A percentile compares a stretch with the other conserved stretches of the same genome.
Evolutionary conservation across 2,797 vertebrate species (phyloP).

Genomic region (Acrocephalus scirpaceus): DNA sequence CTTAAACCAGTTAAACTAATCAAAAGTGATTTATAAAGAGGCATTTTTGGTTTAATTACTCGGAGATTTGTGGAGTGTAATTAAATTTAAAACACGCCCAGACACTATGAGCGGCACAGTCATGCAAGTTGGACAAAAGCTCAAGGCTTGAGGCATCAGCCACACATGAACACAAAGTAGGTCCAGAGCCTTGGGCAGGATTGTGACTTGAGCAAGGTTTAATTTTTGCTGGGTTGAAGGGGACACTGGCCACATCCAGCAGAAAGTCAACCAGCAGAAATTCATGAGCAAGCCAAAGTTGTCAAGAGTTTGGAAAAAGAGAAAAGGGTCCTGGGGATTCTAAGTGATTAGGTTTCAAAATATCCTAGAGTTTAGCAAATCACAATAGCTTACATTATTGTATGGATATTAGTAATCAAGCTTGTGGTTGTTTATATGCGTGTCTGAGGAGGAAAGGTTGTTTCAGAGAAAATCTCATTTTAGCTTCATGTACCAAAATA

Average conservation of each 20-base stretch:
- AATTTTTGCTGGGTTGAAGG: neutral
- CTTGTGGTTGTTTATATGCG: neutral
- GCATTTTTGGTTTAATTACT: constrained; percentile 34
- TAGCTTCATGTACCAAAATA: neutral
- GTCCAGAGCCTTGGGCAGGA: neutral
- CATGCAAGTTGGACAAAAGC: neutral
- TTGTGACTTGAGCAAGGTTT: neutral
- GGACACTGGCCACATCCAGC: neutral
- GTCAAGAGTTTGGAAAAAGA: neutral
- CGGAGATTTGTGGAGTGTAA: constrained; percentile 18
- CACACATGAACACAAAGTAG: neutral
- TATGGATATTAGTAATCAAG: neutral
- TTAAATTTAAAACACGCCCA: constrained; percentile 46
- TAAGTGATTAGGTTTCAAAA: neutral
- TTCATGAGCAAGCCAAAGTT: neutral
- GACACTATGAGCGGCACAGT: neutral
- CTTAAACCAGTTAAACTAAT: constrained; percentile 28
- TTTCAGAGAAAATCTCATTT: neutral
- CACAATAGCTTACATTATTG: neutral
- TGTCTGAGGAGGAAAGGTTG: neutral
- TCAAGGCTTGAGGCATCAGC: neutral
- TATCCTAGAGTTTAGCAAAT: neutral
- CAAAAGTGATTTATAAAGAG: constrained; percentile 35
- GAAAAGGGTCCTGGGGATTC: neutral
- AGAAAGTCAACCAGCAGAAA: neutral